Evolutionary conservation across 2,113 vertebrate genomes (phyloP).

Genomic region (Phycodurus eques): DNA sequence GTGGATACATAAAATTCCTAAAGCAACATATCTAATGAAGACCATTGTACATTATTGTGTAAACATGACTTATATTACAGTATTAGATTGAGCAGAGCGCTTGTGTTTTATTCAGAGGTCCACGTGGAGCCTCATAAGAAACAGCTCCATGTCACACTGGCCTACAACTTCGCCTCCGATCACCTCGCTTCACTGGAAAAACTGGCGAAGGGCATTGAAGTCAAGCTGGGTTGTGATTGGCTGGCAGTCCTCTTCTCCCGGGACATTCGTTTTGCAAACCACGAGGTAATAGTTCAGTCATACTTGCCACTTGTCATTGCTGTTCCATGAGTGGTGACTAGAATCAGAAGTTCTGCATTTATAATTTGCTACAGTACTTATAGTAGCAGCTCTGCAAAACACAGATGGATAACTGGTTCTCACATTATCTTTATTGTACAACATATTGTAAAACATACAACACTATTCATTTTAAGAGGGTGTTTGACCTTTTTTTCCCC

Average conservation of each 20-base stretch:
- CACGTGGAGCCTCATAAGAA: constrained; percentile 95
- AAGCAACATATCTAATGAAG: too few relatives aligned
- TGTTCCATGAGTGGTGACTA: not conserved
- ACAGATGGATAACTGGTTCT: too few relatives aligned
- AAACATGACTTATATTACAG: not conserved
- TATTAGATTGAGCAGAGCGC: not conserved
- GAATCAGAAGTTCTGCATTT: not conserved
- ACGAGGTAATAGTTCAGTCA: constrained; percentile 80
- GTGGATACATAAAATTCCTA: too few relatives aligned
- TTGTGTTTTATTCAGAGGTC: constrained; percentile 74
- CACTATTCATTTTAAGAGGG: too few relatives aligned
- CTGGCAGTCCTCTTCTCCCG: constrained; percentile 89
- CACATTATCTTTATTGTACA: too few relatives aligned
- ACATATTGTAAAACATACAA: too few relatives aligned
- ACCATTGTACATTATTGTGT: too few relatives aligned
- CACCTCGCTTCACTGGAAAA: constrained; percentile 84
- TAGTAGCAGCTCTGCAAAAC: too few relatives aligned
- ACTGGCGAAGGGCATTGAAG: constrained; percentile 85
- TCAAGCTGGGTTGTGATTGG: constrained; percentile 90
- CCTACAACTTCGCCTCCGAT: constrained; percentile 95
- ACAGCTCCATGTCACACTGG: constrained; percentile 93
- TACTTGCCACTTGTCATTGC: not conserved
- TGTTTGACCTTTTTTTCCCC: too few relatives aligned
- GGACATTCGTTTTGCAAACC: constrained; percentile 93
- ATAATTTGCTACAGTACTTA: too few relatives aligned